Conservation (phyloP, 2,113 vertebrate species). For the Aldabrachelys gigantea region DNA sequence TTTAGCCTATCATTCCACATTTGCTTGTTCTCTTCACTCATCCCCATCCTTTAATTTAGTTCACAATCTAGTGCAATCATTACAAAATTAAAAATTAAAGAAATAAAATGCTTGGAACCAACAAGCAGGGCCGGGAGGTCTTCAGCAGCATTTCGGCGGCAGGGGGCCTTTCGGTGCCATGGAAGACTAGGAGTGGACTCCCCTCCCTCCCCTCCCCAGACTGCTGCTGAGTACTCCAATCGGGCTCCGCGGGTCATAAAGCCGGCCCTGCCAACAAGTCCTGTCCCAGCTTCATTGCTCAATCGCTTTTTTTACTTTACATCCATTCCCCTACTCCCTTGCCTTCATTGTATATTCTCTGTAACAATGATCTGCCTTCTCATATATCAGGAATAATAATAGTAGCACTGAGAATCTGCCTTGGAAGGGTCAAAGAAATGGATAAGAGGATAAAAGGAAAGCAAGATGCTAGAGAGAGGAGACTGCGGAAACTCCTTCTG, state of each 20-base stretch:
- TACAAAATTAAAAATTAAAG: slow-evolving; percentile 50
- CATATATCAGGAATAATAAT: not conserved
- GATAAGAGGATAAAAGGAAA: not conserved
- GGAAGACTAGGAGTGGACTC: no score
- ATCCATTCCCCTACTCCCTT: not conserved
- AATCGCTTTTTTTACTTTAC: not conserved
- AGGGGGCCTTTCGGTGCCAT: no score
- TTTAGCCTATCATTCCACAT: not conserved
- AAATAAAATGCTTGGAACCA: slow-evolving; percentile 12
- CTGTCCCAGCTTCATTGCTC: not conserved
- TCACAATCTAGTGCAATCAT: not conserved
- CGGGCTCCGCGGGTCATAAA: no score
- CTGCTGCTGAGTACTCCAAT: no score
- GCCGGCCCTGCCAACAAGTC: not conserved
- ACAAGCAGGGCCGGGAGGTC: not conserved
- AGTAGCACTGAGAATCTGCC: rapidly evolving
- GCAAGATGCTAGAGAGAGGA: not conserved
- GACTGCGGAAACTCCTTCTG: not conserved
- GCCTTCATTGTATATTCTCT: slow-evolving; percentile 1
- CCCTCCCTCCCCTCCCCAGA: no score
- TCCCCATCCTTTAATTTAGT: not conserved
- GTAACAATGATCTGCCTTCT: not conserved
- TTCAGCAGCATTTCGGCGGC: no score
- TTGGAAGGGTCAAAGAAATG: not conserved
- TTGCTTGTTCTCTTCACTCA: not conserved